Percentiles rank a stretch among this genome's conserved stretches.
Conservation (phyloP, 2,797 vertebrate genomes). For the Tinamus major region DNA sequence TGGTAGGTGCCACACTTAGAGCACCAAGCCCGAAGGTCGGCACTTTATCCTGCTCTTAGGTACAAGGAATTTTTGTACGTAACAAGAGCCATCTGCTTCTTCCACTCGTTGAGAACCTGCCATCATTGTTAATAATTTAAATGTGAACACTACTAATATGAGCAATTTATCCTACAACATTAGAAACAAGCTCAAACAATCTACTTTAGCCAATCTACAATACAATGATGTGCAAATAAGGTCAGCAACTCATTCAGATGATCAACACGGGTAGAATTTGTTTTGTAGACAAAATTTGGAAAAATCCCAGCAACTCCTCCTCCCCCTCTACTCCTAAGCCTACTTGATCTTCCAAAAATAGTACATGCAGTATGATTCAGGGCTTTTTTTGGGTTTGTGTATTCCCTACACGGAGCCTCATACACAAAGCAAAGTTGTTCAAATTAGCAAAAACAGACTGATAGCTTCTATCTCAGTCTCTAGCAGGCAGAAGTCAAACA, state of each 20-base stretch:
- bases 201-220: background rate
- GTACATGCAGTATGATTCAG: background rate
- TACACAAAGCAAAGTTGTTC: background rate
- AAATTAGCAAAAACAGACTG: constrained; percentile 26
- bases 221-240: background rate
- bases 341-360: constrained; percentile 43
- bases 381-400: background rate
- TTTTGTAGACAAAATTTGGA: constrained; percentile 48
- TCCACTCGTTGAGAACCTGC: background rate
- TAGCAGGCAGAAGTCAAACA: background rate
- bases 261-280: background rate
- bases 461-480: constrained; percentile 6
- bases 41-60: background rate
- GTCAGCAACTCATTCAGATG: background rate
- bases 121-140: background rate
- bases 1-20: background rate
- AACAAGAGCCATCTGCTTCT: background rate
- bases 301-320: constrained; percentile 16
- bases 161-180: background rate
- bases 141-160: background rate
- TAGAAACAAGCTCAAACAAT: constrained; percentile 21
- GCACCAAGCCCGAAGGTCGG: rapidly evolving
- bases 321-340: background rate
- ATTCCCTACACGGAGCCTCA: background rate
- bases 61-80: rapidly evolving